phyloP scores from a whole-genome alignment of 2,797 vertebrate genomes.

The Anguilla pacifica region DNA sequence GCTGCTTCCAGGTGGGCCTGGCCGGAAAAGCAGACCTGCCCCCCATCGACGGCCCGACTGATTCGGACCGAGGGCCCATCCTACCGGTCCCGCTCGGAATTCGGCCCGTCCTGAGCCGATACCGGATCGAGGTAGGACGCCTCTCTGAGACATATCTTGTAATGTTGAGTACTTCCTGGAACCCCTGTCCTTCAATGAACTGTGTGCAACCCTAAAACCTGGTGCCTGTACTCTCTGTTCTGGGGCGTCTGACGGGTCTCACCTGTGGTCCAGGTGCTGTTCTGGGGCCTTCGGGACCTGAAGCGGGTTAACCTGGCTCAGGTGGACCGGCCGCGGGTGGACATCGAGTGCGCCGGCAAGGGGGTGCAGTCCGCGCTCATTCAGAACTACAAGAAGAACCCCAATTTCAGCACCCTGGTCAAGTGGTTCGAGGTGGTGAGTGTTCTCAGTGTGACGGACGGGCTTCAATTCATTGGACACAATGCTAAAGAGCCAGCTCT shows the following conservation, averaged over 20 bases:
- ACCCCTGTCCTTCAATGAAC: neutral
- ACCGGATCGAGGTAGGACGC: slow-evolving; percentile 88
- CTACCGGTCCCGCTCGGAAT: slow-evolving; percentile 92
- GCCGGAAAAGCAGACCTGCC: slow-evolving; percentile 88
- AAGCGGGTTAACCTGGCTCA: slow-evolving; percentile 95
- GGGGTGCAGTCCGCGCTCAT: slow-evolving; percentile 92
- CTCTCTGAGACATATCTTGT: too few species aligned
- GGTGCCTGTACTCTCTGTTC: neutral
- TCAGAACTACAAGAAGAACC: slow-evolving; percentile 98
- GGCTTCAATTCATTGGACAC: neutral
- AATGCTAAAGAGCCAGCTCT: neutral
- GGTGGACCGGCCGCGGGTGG: slow-evolving; percentile 92
- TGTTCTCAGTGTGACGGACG: slow-evolving; percentile 15
- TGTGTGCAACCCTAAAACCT: neutral
- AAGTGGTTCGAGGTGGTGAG: slow-evolving; percentile 99
- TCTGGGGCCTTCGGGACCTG: slow-evolving; percentile 95
- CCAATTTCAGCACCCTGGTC: slow-evolving; percentile 94
- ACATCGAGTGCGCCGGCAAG: slow-evolving; percentile 93
- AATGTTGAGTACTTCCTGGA: too few species aligned
- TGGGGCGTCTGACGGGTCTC: neutral
- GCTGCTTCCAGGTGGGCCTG: slow-evolving; percentile 80
- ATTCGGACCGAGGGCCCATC: slow-evolving; percentile 87
- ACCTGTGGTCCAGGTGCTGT: slow-evolving; percentile 78
- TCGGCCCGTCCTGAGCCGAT: slow-evolving; percentile 90
- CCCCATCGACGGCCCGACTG: slow-evolving; percentile 82